Base-by-base conservation (phyloP, 2,888 invertebrate species). In the Phyllotreta striolata region DNA sequence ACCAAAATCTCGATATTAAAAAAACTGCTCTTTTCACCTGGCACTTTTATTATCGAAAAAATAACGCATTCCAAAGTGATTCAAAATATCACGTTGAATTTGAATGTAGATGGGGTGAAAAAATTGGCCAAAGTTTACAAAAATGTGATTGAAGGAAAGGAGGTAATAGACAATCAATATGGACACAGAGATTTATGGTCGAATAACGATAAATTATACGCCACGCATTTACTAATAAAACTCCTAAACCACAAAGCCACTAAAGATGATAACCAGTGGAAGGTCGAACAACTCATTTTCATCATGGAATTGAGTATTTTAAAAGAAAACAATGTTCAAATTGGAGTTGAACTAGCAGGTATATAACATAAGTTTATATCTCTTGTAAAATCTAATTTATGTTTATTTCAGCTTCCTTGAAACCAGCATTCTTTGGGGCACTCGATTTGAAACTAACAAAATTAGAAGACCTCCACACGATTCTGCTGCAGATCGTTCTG, bases 31-130 rank as follows among this genome's bases (percentile, higher is more conserved):
- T 84, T 90, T 47, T 83, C 86, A 76, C 90, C 91, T 0, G 91
- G 91, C 3, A 87, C 88, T 73, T 86, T 92, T 65, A 88, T 89
- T 79, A 88, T 92, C 66, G 90, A 91, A 73, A 90, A 90, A 80
- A 86, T 88, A 37, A 90, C 90, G 13, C 86, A 87, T 8, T 86
- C 86, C 9, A 88, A 86, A 72, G 77, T 90, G 49, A 80, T 90
- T 0, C 89, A 88, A 76, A 85, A 87, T 56, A 83, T 91, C 7
- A 87, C 87, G n/a, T 81, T 83, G 1, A 85, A 84, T 77, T 81
- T 91, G 63, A 84, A 85, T 64, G 80, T 79, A 6, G 84, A 85
- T 54, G 88, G 89, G 6, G 85, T 91, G 0, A 87, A 87, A 73
- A 86, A 86, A 75, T 80, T 91, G 69, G 85, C 87, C 0, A 84